Evolutionary conservation across 2,113 vertebrate species (phyloP).

Genomic region (Passer domesticus): DNA sequence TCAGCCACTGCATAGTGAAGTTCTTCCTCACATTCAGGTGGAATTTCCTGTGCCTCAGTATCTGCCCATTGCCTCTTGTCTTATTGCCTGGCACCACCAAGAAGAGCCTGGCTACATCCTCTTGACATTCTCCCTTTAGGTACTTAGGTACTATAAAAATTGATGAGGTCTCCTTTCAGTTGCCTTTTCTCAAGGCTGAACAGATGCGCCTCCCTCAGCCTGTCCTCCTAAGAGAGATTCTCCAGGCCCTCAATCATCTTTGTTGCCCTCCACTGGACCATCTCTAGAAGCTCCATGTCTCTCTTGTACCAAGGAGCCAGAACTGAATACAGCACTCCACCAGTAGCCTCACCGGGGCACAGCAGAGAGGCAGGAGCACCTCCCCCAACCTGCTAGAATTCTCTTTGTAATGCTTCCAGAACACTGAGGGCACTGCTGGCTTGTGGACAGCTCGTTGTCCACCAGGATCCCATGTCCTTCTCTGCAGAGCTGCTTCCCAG

Average conservation of each 20-base stretch:
- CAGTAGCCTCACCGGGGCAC: neutral
- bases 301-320: neutral
- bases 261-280: neutral
- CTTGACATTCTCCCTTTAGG: neutral
- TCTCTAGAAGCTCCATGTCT: neutral
- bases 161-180: neutral
- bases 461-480: neutral
- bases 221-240: neutral
- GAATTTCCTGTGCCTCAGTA: neutral
- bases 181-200: neutral
- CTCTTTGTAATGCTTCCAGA: neutral
- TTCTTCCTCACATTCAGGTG: neutral
- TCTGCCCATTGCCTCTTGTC: neutral
- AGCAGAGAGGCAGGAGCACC: neutral
- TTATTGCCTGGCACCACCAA: neutral
- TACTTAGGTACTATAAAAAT: neutral
- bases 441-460: neutral
- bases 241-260: neutral
- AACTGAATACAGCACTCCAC: neutral
- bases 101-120: neutral
- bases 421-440: neutral
- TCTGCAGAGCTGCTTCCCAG: neutral
- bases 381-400: neutral
- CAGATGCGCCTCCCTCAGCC: neutral
- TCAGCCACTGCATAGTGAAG: neutral